Evolutionary conservation across 2,888 invertebrate genomes (phyloP).

Genomic region (Euplagia quadripunctaria): DNA sequence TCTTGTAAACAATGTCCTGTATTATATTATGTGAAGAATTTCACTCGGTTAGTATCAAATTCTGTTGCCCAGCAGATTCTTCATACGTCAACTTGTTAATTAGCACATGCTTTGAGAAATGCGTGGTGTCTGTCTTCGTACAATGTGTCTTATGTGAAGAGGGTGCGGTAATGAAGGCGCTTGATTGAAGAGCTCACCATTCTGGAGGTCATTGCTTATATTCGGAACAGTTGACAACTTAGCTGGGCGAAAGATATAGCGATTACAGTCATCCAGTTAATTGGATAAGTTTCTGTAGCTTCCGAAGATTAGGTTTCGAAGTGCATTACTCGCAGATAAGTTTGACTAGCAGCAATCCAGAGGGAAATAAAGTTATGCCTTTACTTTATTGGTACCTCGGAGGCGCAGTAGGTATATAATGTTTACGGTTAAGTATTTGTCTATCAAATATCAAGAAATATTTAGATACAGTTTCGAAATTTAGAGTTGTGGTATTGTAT

Average conservation of each 20-base stretch:
- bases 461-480: not conserved
- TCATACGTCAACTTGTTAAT: conserved; percentile 67
- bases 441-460: no score
- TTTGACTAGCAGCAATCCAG: not conserved
- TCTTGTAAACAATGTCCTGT: not conserved
- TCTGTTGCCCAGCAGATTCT: conserved; percentile 35
- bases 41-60: conserved; percentile 22
- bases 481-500: not conserved
- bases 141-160: conserved; percentile 65
- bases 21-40: not conserved
- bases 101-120: conserved; percentile 74
- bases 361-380: not conserved
- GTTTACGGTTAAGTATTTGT: not conserved
- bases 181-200: conserved; percentile 67
- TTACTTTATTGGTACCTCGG: not conserved
- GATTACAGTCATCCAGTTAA: conserved; percentile 6
- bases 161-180: conserved; percentile 72
- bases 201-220: conserved; percentile 54
- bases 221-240: conserved; percentile 37
- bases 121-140: conserved; percentile 64
- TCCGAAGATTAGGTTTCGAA: not conserved
- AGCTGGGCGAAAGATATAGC: conserved; percentile 19
- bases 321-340: conserved; percentile 2
- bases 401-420: not conserved
- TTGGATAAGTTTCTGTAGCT: conserved; percentile 5